Base-by-base conservation (phyloP, 2,797 vertebrate species). In the Xenopus petersii region DNA sequence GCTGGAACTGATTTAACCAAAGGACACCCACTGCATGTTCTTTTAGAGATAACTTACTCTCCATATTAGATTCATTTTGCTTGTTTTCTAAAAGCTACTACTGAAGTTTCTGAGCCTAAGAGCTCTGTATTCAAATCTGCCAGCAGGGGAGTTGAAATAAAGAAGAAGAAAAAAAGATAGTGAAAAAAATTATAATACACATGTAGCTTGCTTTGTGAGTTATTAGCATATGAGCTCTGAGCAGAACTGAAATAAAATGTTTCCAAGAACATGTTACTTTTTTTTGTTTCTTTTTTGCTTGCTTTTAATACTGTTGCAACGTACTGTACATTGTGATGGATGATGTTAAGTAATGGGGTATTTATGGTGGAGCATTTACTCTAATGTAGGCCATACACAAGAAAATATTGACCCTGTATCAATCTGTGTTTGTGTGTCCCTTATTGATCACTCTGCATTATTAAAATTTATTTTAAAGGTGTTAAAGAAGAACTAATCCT, bases 111-210 rank as follows among this genome's bases (percentile, higher is more conserved):
- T 24, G 59, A 61, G 24, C 59, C 26, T 10, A 24, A 61, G 59
- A 61, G 59, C 26, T 61, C 12, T 10, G 10, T 61, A 61, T 61
- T 61, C 21, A 61, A 61, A 24, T 26, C 1, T 61, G 59, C 59
- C 59, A 61, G 59, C 59, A 61, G 21, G 59, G n/a, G 59, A 30
- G 9, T 61, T 61, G 24, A 61, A 61, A 9, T 61, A 24, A 26
- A 60, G 4, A 30, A 30, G 21, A 30, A 30, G 4, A 30, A 30
- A 42, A 42, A 42, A 61, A 61, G 59, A 24, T 61, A 24, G 8
- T 24, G 24, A 24, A 30, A 3, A 61, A 24, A 61, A 42, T 42
- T 42, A 42, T 42, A 42, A 61, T 61, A 10, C 26, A 30, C 59
- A 61, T 24, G 13, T 61, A 61, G 21, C 59, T 24, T 54, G 15